A percentile compares a stretch with the other conserved stretches of the same genome.
These are phyloP conservation scores for Eremobia ochroleuca DNA, from an alignment of 2,888 invertebrate genomes.

Conservation along the genomic window DNA sequence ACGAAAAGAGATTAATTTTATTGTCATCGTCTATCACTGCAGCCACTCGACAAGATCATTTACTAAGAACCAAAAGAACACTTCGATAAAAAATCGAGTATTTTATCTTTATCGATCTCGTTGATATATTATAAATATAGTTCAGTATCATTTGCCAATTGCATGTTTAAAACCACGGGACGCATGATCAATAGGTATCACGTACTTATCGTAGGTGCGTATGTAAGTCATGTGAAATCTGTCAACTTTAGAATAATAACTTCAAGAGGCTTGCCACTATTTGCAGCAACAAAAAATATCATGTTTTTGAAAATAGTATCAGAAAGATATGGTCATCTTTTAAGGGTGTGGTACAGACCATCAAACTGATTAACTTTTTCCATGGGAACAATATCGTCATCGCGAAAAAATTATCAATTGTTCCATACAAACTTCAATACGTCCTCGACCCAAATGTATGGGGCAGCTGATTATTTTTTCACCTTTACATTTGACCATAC, in stretches of 20 bases:
- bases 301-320: constrained; percentile 34
- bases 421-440: no score
- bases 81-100: constrained; percentile 46
- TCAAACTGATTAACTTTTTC: no score
- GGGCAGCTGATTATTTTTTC: no score
- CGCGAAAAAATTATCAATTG: no score
- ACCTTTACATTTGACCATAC: no score
- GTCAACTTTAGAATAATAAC: constrained; percentile 12
- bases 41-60: constrained; percentile 33
- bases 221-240: constrained; percentile 38
- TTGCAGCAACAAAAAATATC: constrained; percentile 14
- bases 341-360: no score
- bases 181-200: constrained; percentile 24
- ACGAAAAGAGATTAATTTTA: not conserved
- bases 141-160: constrained; percentile 2
- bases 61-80: constrained; percentile 23
- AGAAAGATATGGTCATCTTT: no score
- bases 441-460: no score
- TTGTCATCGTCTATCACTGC: constrained; percentile 17
- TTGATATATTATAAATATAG: constrained; percentile 25
- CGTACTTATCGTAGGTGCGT: constrained; percentile 2
- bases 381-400: no score
- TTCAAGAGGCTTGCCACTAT: constrained; percentile 16
- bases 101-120: constrained; percentile 30
- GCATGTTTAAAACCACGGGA: constrained; percentile 42